Evolutionary conservation across 2,888 invertebrate genomes (phyloP).

Genomic region (Mongoloraphidia duomilia): DNA sequence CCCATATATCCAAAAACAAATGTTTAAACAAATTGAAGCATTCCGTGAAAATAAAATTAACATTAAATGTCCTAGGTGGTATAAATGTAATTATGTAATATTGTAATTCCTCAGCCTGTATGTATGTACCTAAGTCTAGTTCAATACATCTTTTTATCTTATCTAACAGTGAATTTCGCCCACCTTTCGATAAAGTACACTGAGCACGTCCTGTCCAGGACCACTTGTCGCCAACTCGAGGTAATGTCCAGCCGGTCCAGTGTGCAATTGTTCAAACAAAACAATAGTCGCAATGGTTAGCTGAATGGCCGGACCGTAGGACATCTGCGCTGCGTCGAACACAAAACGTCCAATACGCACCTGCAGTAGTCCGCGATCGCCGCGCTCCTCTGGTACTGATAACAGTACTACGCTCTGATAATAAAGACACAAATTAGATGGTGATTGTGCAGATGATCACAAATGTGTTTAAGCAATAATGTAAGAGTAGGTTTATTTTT

Average conservation of each 20-base stretch:
- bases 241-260: conserved; percentile 58
- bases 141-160: no score
- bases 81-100: no score
- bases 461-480: no score
- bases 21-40: no score
- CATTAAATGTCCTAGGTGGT: no score
- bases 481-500: no score
- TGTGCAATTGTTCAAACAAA: conserved; percentile 63
- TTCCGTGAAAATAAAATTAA: no score
- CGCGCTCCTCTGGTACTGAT: conserved; percentile 45
- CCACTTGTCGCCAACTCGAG: conserved; percentile 56
- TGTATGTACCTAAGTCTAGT: no score
- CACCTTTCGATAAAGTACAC: conserved; percentile 64
- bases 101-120: no score
- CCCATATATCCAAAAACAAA: no score
- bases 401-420: conserved; percentile 48
- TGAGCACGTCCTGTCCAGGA: conserved; percentile 46
- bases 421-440: conserved; percentile 8
- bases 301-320: conserved; percentile 64
- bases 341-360: conserved; percentile 52
- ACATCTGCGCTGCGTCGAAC: conserved; percentile 61
- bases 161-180: no score
- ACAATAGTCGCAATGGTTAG: conserved; percentile 47
- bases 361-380: conserved; percentile 60
- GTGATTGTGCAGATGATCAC: background rate